phyloP scores from a whole-genome alignment of 2,888 invertebrate species.

The Nemotelus nigrinus region DNA sequence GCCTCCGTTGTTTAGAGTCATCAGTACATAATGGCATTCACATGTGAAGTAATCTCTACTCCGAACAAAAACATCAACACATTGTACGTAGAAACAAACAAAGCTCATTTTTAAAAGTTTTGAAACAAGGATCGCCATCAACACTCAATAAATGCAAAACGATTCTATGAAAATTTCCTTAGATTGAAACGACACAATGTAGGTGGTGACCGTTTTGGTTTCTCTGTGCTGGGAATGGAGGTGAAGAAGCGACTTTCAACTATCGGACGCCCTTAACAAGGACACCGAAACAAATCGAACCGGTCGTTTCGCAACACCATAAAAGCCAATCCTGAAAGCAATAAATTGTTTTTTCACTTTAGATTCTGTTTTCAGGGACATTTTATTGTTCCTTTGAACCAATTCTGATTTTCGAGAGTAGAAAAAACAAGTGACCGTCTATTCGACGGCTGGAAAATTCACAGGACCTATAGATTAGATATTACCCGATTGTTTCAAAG shows the following conservation, averaged over 20 bases:
- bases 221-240: neutral
- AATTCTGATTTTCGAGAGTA: constrained; percentile 21
- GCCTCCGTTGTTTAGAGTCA: no score
- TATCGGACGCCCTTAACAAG: constrained; percentile 46
- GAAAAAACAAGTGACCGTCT: constrained; percentile 14
- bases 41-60: no score
- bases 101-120: constrained; percentile 21
- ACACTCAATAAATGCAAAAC: constrained; percentile 47
- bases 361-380: constrained; percentile 45
- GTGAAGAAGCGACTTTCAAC: neutral
- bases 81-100: neutral
- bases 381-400: constrained; percentile 51
- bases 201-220: neutral
- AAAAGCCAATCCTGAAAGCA: constrained; percentile 49
- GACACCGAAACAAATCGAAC: constrained; percentile 48
- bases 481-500: neutral
- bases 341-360: constrained; percentile 51
- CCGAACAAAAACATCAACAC: no score
- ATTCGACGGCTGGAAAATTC: constrained; percentile 5
- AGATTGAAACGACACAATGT: neutral
- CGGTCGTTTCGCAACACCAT: constrained; percentile 48
- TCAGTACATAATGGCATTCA: no score
- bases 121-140: constrained; percentile 48
- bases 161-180: constrained; percentile 40
- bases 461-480: neutral